Base-by-base conservation (phyloP, 2,888 invertebrate species). In the Biston betularia region DNA sequence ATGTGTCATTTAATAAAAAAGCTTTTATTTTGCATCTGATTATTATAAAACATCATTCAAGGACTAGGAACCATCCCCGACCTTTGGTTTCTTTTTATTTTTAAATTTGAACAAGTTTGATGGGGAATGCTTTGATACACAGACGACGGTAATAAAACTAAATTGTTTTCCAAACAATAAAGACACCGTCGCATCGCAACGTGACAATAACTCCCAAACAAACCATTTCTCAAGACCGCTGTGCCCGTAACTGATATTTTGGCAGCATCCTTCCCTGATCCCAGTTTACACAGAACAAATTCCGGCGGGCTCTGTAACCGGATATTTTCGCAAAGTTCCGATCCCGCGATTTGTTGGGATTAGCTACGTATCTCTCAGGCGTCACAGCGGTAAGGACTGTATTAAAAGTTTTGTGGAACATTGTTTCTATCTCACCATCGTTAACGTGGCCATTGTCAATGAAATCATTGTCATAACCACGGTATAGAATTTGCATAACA, bases 251-350 rank as follows among this genome's bases (percentile, higher is more conserved):
- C 53, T 9, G 58, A 59, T 59, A 58, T 59, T 53, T 12, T 34
- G 42, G 46, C 34, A 52, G 35, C 45, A 34, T 59, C 48, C 42
- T 0, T 2, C 7, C 24, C 35, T 54, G 53, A 59, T 53, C 59
- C 58, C 58, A 64, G 64, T 64, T 58, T 24, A 64, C 52, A 52
- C 11, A 64, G 52, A 64, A 46, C 46, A 64, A 58, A 58, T 64
- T 35, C 56, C 34, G 54, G 15, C 38, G 24, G 58, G 34, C 42
- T 45, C 56, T 48, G 64, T 53, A 59, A 59, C 54, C 48, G 52
- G 64, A 64, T 64, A 64, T 59, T 64, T 64, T 49, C 38, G 49
- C 52, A 24, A 58, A 63, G 52, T 57, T 63, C n/a, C 63, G 52
- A 53, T 52, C 48, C 64, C 42, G 54, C 59, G 53, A 64, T 64